Base-by-base conservation (phyloP, 2,113 vertebrate genomes). In the Dissostichus mawsoni region DNA sequence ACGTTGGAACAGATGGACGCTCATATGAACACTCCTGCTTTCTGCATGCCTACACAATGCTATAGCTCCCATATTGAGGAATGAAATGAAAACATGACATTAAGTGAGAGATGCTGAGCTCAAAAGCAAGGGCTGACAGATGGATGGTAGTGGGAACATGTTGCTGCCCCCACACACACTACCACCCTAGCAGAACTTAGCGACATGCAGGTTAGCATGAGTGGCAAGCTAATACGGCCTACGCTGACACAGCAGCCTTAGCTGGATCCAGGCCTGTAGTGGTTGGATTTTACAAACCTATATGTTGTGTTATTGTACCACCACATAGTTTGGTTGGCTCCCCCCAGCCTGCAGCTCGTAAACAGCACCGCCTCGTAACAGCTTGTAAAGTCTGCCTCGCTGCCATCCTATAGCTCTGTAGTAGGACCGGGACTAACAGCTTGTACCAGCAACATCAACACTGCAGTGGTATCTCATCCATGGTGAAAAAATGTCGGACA, bases 131-230 rank as follows among this genome's bases (percentile, higher is more conserved):
- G 66, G 73, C 70, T 79, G 86, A 88, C 92, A 93, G 92, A 93
- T 92, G 92, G 90, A 86, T 76, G 83, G 69, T 73, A 57, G 80
- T 72, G 82, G 81, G 86, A 92, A 92, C 92, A 93, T 91, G 90
- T 90, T 93, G 90, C 88, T 82, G 79, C 79, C 65, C 87, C 71
- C 78, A 83, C 87, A 88, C 79, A 81, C 76, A 90, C 87, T 89
- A 90, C 69, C 86, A 83, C 75, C 86, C 87, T 86, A 88, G 86
- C 83, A 90, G 80, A 90, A 85, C 78, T 89, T 76, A 20, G 68
- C 66, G 52, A 81, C 81, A 84, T 23, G 55, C 78, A 88, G 87
- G 85, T 82, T 88, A 87, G 78, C 75, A 59, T 36, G 29, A 61
- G 65, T 69, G 16, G 64, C 69, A n/a, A 76, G 80, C 87, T 83